Evolutionary conservation across 2,888 invertebrate genomes (phyloP).

Genomic region (Cabera pusaria): DNA sequence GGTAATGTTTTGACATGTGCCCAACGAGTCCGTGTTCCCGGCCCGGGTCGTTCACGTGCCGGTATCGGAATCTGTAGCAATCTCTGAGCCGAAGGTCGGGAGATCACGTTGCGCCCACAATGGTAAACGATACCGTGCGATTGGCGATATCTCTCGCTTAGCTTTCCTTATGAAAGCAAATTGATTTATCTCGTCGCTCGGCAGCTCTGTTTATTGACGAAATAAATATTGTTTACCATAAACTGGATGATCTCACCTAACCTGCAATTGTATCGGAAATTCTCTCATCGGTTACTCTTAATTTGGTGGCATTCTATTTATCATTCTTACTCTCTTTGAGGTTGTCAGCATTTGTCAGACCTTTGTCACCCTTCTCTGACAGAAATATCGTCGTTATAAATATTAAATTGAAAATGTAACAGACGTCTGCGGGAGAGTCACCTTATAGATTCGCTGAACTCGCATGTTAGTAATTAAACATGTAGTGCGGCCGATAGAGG

Average conservation of each 20-base stretch:
- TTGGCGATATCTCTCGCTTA: slow-evolving; percentile 27
- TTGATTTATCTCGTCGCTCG: slow-evolving; percentile 15
- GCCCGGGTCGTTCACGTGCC: slow-evolving; percentile 44
- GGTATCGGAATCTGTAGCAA: slow-evolving; percentile 45
- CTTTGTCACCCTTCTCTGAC: too few relatives aligned
- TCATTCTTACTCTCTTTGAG: too few relatives aligned
- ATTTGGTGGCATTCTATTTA: too few relatives aligned
- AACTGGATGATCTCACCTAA: slow-evolving; percentile 2
- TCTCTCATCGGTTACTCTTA: too few relatives aligned
- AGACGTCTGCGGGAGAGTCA: too few relatives aligned
- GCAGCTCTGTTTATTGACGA: not conserved
- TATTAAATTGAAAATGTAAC: too few relatives aligned
- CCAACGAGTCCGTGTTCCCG: slow-evolving; percentile 43
- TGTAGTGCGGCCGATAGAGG: slow-evolving; percentile 12
- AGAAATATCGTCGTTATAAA: too few relatives aligned
- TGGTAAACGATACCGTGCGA: slow-evolving; percentile 16
- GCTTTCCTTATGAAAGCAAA: slow-evolving; percentile 30
- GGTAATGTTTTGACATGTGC: slow-evolving; percentile 47
- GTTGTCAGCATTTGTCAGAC: too few relatives aligned
- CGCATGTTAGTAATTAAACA: not conserved
- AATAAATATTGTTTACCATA: slow-evolving; percentile 7
- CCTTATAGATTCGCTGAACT: too few relatives aligned
- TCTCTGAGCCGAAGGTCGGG: slow-evolving; percentile 45
- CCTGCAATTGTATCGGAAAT: not conserved
- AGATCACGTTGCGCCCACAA: slow-evolving; percentile 47